Evolutionary conservation across 37 sponge, comb jelly and placozoan genomes (phyloP).

Genomic region (Haliclona indistincta): DNA sequence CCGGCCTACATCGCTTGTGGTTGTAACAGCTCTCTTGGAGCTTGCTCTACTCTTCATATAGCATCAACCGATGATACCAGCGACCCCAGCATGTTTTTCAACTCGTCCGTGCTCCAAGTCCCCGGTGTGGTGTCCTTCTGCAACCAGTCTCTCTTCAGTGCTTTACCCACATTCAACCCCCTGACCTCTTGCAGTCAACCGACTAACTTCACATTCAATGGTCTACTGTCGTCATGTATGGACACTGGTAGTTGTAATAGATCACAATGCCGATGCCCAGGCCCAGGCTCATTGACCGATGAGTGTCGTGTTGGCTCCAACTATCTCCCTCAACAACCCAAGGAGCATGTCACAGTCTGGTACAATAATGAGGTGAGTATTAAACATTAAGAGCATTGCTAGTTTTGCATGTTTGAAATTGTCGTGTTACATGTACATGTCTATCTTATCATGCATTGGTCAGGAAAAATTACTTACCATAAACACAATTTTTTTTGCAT

Average conservation of each 20-base stretch:
- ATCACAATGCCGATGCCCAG: too few species aligned
- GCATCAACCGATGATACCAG: too few species aligned
- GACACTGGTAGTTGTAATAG: too few species aligned
- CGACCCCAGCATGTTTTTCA: neutral
- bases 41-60: neutral
- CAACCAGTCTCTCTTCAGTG: too few species aligned
- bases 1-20: slow-evolving; percentile 41
- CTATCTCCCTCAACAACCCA: slow-evolving; percentile 14
- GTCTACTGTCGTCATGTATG: too few species aligned
- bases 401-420: neutral
- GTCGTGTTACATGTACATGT: neutral
- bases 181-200: too few species aligned
- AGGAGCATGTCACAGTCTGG: slow-evolving; percentile 60
- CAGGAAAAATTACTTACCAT: neutral
- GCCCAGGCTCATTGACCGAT: neutral
- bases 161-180: too few species aligned
- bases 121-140: too few species aligned
- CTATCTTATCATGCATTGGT: neutral
- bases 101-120: neutral
- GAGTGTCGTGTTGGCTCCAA: neutral
- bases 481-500: neutral
- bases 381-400: too few species aligned
- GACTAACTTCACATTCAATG: too few species aligned
- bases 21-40: neutral
- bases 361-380: slow-evolving; percentile 74